Conservation (phyloP, 2,797 vertebrate species). For the Myotis myotis region DNA sequence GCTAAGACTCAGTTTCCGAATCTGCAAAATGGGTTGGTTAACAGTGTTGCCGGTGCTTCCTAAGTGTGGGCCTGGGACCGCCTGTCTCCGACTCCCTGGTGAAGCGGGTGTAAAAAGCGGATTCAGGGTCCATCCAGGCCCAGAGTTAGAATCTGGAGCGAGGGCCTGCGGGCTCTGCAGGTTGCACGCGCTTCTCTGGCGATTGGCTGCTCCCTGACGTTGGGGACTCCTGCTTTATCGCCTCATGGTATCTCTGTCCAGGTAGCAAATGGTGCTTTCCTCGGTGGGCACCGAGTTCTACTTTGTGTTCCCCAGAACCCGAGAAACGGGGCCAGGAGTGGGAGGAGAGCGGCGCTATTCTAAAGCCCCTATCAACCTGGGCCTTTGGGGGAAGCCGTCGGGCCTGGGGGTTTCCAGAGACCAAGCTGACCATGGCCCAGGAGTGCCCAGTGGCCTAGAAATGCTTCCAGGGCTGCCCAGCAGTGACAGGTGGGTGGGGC, state of each 20-base stretch:
- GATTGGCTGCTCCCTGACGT: background rate
- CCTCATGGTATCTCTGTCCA: background rate
- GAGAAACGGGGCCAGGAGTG: background rate
- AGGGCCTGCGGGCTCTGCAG: background rate
- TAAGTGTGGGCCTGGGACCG: background rate
- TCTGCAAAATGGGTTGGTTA: background rate
- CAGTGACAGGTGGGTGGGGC: constrained; percentile 8
- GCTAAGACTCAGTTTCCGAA: background rate
- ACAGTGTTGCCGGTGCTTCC: background rate
- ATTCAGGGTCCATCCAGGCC: background rate
- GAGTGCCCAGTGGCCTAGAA: background rate
- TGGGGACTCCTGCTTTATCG: background rate
- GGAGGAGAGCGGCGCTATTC: background rate
- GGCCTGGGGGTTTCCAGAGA: background rate
- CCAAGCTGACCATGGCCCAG: background rate
- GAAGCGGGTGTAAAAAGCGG: background rate
- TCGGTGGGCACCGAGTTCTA: no score
- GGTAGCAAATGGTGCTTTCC: background rate
- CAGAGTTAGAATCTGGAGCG: background rate
- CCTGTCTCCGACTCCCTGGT: background rate
- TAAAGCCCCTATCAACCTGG: fast-evolving
- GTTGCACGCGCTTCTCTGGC: background rate
- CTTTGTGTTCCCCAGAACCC: background rate
- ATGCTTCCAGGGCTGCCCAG: background rate
- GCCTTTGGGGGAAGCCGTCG: background rate